phyloP scores from a whole-genome alignment of 2,797 vertebrate genomes.

The Tokudaia tokunoshimensis region DNA sequence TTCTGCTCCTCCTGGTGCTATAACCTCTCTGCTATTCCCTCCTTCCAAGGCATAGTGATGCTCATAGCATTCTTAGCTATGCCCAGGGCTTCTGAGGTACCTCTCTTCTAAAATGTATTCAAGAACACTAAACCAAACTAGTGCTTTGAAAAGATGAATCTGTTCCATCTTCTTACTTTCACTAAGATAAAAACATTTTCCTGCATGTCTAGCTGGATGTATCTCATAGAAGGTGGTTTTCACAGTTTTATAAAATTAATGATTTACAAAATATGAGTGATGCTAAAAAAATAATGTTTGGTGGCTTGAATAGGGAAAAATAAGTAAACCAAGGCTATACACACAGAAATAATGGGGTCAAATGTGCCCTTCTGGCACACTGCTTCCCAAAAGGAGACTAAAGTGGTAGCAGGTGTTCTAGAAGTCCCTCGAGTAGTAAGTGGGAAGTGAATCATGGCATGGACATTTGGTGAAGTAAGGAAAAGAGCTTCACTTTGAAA shows the following conservation, averaged over 20 bases:
- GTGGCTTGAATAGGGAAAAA: neutral
- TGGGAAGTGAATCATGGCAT: neutral
- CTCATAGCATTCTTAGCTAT: neutral
- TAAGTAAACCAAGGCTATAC: neutral
- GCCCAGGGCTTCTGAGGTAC: neutral
- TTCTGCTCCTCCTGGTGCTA: neutral
- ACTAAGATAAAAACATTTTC: conserved; percentile 10
- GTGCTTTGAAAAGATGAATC: neutral
- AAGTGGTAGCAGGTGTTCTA: neutral
- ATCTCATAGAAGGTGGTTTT: neutral
- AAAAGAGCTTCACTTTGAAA: neutral
- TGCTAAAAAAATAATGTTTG: neutral
- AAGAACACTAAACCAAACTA: neutral
- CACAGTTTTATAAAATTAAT: conserved; percentile 15
- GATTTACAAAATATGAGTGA: neutral
- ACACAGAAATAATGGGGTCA: neutral
- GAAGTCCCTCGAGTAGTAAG: neutral
- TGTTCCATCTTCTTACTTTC: neutral
- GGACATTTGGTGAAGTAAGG: neutral
- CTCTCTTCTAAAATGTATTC: neutral
- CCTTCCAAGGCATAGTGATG: neutral
- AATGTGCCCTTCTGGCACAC: neutral
- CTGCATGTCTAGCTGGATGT: neutral
- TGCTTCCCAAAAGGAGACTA: neutral
- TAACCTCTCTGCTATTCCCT: neutral